Evolutionary conservation across 1,140 invertebrate genomes (phyloP).

Genomic region (Nixonia krombeini): DNA sequence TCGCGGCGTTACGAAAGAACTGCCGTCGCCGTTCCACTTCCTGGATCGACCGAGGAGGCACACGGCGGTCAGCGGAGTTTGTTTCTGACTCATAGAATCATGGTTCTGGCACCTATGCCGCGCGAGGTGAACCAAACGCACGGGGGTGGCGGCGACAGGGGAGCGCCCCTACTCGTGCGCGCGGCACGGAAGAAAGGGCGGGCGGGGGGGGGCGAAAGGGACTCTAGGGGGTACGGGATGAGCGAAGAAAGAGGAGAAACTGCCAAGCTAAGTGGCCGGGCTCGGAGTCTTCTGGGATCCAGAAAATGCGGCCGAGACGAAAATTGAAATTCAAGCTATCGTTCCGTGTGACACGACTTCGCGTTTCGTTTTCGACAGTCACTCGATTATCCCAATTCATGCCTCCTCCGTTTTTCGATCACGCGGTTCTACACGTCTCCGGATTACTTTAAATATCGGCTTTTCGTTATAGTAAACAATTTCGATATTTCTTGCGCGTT

Average conservation of each 20-base stretch:
- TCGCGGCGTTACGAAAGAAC: background rate
- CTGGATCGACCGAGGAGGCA: background rate
- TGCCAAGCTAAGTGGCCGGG: constrained; percentile 2
- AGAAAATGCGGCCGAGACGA: background rate
- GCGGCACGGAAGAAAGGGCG: background rate
- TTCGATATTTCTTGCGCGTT: no score
- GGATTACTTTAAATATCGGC: no score
- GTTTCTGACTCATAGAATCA: background rate
- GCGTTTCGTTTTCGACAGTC: background rate
- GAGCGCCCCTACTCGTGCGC: no score
- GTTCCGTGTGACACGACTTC: background rate
- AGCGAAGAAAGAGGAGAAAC: background rate
- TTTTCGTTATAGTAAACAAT: no score
- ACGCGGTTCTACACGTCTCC: no score
- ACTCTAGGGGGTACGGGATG: background rate
- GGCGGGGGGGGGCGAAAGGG: background rate
- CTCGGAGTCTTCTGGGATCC: background rate
- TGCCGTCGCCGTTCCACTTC: background rate
- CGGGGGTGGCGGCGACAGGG: no score
- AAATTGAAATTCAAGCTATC: background rate
- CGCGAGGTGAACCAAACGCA: no score
- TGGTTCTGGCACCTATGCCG: no score
- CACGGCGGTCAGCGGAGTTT: background rate
- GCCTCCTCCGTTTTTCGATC: background rate
- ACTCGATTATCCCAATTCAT: background rate